A percentile compares a stretch with the other conserved stretches of the same genome.
Evolutionary conservation across 2,888 invertebrate species (phyloP).

Genomic region (Micropterix aruncella): DNA sequence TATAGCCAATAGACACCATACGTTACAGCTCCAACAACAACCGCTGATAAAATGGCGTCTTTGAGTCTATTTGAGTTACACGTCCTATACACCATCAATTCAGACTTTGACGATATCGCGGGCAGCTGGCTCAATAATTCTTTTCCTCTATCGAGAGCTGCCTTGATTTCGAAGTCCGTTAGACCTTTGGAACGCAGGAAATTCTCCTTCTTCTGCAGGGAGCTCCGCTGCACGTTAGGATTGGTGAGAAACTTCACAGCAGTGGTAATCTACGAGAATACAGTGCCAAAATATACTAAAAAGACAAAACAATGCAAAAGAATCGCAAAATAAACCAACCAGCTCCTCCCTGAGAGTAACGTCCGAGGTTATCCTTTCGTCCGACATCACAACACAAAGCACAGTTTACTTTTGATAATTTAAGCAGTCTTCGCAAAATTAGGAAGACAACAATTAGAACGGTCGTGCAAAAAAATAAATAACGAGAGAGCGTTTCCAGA

Average conservation of each 20-base stretch:
- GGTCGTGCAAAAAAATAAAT: too few relatives aligned
- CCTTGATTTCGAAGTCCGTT: conserved; percentile 57
- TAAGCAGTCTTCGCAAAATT: too few relatives aligned
- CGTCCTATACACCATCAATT: conserved; percentile 28
- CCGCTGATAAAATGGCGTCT: conserved; percentile 56
- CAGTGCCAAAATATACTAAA: too few relatives aligned
- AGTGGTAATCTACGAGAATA: too few relatives aligned
- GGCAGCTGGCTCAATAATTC: conserved; percentile 23
- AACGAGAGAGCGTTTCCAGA: too few relatives aligned
- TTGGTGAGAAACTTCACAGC: conserved; percentile 79
- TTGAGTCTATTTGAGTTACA: conserved; percentile 35
- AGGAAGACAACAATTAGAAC: too few relatives aligned
- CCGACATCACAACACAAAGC: too few relatives aligned
- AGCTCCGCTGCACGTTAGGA: conserved; percentile 66
- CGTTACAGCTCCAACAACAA: conserved; percentile 62
- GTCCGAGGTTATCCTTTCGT: neutral
- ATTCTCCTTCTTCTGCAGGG: conserved; percentile 62
- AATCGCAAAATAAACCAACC: neutral
- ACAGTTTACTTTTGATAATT: too few relatives aligned
- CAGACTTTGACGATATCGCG: conserved; percentile 22
- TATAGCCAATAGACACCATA: conserved; percentile 73
- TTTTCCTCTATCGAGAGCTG: conserved; percentile 55
- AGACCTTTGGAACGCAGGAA: conserved; percentile 68
- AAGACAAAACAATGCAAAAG: neutral
- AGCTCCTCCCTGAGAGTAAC: neutral